Base-by-base conservation (phyloP, 2,888 invertebrate species). In the Coenonympha arcania region DNA sequence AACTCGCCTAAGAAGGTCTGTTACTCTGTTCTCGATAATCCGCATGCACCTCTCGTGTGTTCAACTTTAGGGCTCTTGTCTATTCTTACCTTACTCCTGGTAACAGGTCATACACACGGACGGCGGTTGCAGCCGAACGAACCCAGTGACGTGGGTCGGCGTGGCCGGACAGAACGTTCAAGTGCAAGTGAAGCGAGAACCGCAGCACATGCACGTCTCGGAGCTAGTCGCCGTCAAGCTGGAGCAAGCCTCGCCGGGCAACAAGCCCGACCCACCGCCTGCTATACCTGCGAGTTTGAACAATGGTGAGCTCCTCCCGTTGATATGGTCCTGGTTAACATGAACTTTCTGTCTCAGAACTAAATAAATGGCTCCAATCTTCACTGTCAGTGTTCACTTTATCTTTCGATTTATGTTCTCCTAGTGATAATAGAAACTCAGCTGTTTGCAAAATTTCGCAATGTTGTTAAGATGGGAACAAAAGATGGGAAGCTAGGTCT, bases 91-190 rank as follows among this genome's bases (percentile, higher is more conserved):
- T 22, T 24, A 19, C 9, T 41, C 4, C 47, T 15, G 31, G 11
- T 6, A 11, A 24, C 55, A 85, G 85, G 69, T 84, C n/a, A 70
- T 83, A 48, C 85, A 84, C 63, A 68, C 85, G 22, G 88, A 89
- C 59, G 87, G 88, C 48, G 91, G 92, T 1, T 92, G 92, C 71
- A 91, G 91, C 69, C 83, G 92, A 39, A 92, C 92, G 6, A 89
- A 91, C 71, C 91, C 92, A 3, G 88, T 91, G 52, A 89, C 90
- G 50, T 91, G 91, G 91, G 72, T 76, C 13, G 85, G 84, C 11
- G 74, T 83, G 51, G 72, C 79, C 4, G 84, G 83, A 40, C 76
- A 81, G 65, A 82, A 82, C 64, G 82, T 87, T 19, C 87, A 82
- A 54, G 87, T 89, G 43, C 87, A 89, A 62, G 90, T 92, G 50